These are phyloP conservation scores for Brachylomia viminalis DNA, from an alignment of 2,888 invertebrate genomes.

Conservation along the genomic window DNA sequence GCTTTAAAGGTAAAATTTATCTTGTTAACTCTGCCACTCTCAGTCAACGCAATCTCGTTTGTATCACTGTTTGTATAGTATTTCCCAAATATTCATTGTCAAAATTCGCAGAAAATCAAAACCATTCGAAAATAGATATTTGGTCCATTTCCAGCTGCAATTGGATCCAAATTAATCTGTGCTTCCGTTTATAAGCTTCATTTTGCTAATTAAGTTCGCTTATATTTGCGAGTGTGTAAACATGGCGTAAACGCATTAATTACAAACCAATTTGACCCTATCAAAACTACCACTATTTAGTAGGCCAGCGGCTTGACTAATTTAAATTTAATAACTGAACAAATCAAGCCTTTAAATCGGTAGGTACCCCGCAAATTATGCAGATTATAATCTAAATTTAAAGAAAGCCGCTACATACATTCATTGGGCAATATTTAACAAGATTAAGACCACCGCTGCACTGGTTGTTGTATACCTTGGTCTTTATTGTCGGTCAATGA, in stretches of 20 bases:
- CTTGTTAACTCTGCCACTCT: conserved; percentile 40
- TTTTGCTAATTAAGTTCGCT: conserved; percentile 24
- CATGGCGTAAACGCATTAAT: conserved; percentile 7
- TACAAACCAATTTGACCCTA: conserved; percentile 12
- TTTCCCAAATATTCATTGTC: neutral
- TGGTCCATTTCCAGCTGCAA: conserved; percentile 19
- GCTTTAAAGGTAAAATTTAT: conserved; percentile 17
- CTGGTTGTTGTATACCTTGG: conserved; percentile 58
- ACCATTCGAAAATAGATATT: conserved; percentile 13
- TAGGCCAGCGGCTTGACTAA: neutral
- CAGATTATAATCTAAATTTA: conserved; percentile 40
- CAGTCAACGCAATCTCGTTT: conserved; percentile 12
- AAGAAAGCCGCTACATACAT: conserved; percentile 46
- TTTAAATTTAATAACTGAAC: neutral
- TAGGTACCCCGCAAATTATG: conserved; percentile 8
- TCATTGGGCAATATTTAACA: conserved; percentile 42
- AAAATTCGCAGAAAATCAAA: conserved; percentile 22
- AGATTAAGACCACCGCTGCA: conserved; percentile 38
- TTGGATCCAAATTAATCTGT: conserved; percentile 29
- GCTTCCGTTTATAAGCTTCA: conserved; percentile 27
- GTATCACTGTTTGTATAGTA: neutral
- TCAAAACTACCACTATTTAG: conserved; percentile 7
- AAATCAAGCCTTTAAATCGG: conserved; percentile 16
- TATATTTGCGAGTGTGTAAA: conserved; percentile 18
- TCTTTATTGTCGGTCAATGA: conserved; percentile 56